Evolutionary conservation across 1,140 invertebrate species (phyloP), one percentile per base, ranked within the genome.

Genomic region (Anoplophora glabripennis): DNA sequence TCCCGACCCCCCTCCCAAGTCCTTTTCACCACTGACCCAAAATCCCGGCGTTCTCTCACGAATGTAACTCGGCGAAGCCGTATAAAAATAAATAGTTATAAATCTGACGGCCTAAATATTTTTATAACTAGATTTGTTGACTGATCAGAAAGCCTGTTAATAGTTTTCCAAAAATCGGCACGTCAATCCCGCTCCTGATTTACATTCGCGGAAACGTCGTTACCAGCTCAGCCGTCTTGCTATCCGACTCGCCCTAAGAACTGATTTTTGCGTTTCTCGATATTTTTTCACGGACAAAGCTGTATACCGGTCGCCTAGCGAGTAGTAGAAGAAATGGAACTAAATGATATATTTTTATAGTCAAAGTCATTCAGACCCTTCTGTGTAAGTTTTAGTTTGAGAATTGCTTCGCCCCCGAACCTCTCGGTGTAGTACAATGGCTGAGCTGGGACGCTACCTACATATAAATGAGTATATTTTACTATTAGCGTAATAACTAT

Each of bases 51-150:
- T 12, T 35, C 12, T 48, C n/a, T 40, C 40, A 7, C 36, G 47
- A 37, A 46, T 38, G 36, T 45, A 33, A 47, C 12, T 28, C 45
- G 37, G 33, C 28, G 14, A 11, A 34, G 18, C 41, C 10, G 10
- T 33, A 52, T 57, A 56, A 47, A 47, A 35, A 57, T 35, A 57
- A 53, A 56, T 60, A 52, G 41, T 52, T 53, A 54, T 54, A 54
- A 61, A 61, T 54, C 64, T 64, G 66, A 61, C 69, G 69, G 69
- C 69, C 69, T 70, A 70, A 70, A 70, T 70, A 70, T 70, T 70
- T 70, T 70, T 70, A 64, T 70, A 70, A 68, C 47, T 57, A 65
- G 49, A 63, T 64, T 70, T 68, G 64, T 66, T 70, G 66, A 70
- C 68, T 68, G 66, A 70, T 61, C 53, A 66, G 57, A 58, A 61